These are phyloP conservation scores for Cosmia pyralina DNA, from an alignment of 2,888 invertebrate genomes.

Conservation along the genomic window DNA sequence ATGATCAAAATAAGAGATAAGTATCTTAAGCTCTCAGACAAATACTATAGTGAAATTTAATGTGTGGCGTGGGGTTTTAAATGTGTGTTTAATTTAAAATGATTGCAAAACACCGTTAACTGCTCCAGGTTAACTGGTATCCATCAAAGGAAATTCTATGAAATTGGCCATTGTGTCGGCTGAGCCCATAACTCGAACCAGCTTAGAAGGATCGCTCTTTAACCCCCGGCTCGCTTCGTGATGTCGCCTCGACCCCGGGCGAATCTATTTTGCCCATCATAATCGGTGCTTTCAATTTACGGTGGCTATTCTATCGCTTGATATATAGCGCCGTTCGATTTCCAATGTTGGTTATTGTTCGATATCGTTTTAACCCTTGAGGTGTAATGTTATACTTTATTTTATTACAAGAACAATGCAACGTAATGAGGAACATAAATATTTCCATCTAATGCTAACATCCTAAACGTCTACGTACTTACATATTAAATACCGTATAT, in stretches of 20 bases:
- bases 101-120: conserved; percentile 77
- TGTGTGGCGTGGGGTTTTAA: conserved; percentile 46
- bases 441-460: conserved; percentile 44
- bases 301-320: conserved; percentile 82
- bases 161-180: conserved; percentile 88
- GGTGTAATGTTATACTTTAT: conserved; percentile 40
- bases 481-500: conserved; percentile 66
- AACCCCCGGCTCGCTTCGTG: conserved; percentile 85
- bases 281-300: conserved; percentile 89
- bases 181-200: conserved; percentile 84
- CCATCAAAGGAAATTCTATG: conserved; percentile 84
- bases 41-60: conserved; percentile 38
- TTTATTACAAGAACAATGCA: conserved; percentile 45
- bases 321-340: conserved; percentile 76
- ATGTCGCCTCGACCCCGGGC: conserved; percentile 86
- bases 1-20: conserved; percentile 37
- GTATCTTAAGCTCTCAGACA: conserved; percentile 31
- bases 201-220: conserved; percentile 85
- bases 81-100: conserved; percentile 68
- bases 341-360: conserved; percentile 69
- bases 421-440: conserved; percentile 15
- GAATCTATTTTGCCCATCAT: conserved; percentile 88
- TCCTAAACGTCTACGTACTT: conserved; percentile 60
- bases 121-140: conserved; percentile 78
- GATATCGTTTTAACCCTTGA: conserved; percentile 67